Evolutionary conservation across 2,888 invertebrate species (phyloP), one percentile per base, ranked within the genome.

Genomic region (Melanophora roralis): DNA sequence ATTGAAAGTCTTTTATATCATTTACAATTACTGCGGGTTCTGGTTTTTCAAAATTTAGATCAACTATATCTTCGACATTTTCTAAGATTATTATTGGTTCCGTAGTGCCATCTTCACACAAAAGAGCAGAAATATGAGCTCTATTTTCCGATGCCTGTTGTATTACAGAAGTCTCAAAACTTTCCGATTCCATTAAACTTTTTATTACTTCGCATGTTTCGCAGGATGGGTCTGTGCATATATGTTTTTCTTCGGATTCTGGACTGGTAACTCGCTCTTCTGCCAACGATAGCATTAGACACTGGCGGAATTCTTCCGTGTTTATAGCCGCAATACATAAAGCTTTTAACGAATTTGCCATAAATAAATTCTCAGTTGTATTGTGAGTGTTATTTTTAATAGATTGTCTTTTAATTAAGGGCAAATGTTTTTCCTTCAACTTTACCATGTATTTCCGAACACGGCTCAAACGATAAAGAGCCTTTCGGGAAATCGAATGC

Each of bases 381-480:
- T 19, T 51, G 12, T 64, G 45, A 2, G 74, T 49, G 49, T 79
- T 84, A 34, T 85, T 81, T 68, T 85, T 85, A 3, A 82, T 82
- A 8, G 83, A 86, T 60, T 84, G 84, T 12, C 85, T 81, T 74
- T 86, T 88, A 16, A 86, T 86, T 2, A 86, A 72, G 0, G 87
- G 87, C 69, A 87, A 73, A 38, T 83, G 84, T 6, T 83, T 84
- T 59, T 87, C 85, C 51, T 80, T 84, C 9, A 82, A 59, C 4
- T 77, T 68, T 1, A 80, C 64, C 51, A 86, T 43, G 12, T 85
- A 84, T 7, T 84, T 79, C 0, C 82, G 81, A n/a, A 85, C 72
- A 1, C 23, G 38, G 19, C 8, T 80, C 55, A 0, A 75, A 73
- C 32, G 84, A 16, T 51, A 78, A 7, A 36, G 36, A 1, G 36